phyloP scores from a whole-genome alignment of 2,113 vertebrate species.

The Deroptyus accipitrinus region DNA sequence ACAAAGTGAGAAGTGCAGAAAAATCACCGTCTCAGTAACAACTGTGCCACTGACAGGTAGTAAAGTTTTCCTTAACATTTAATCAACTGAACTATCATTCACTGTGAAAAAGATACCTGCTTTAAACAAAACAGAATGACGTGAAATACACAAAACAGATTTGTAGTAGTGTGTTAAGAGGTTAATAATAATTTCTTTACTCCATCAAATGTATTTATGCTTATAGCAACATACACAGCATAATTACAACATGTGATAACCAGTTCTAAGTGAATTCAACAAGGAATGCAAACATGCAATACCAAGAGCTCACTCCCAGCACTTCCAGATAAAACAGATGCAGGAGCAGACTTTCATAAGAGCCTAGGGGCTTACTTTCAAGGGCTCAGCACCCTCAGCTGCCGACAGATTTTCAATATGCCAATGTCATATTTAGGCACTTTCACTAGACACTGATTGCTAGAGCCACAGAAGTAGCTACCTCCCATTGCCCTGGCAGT shows the following conservation, averaged over 20 bases:
- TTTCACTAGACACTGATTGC: not conserved
- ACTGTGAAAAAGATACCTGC: not conserved
- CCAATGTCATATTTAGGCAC: not conserved
- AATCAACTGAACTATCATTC: not conserved
- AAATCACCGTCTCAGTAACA: not conserved
- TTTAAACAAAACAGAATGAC: not conserved
- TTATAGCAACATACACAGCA: not conserved
- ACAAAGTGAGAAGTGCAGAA: not conserved
- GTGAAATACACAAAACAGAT: not conserved
- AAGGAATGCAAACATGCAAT: not conserved
- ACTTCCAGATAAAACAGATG: constrained; percentile 29
- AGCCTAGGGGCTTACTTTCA: not conserved
- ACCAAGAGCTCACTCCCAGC: not conserved
- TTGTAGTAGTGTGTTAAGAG: not conserved
- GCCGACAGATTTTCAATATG: not conserved
- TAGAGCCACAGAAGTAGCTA: not conserved
- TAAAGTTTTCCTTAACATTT: not conserved
- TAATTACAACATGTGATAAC: not conserved
- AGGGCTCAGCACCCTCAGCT: not conserved
- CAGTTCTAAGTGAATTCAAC: not conserved
- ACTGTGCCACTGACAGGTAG: not conserved
- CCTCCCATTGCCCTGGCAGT: not conserved
- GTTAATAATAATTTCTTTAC: not conserved
- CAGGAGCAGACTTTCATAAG: not conserved
- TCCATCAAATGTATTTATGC: not conserved